Percentiles rank a stretch among this genome's conserved stretches.
Evolutionary conservation across 1,140 invertebrate genomes (phyloP).

Genomic region (Drosophila truncata): DNA sequence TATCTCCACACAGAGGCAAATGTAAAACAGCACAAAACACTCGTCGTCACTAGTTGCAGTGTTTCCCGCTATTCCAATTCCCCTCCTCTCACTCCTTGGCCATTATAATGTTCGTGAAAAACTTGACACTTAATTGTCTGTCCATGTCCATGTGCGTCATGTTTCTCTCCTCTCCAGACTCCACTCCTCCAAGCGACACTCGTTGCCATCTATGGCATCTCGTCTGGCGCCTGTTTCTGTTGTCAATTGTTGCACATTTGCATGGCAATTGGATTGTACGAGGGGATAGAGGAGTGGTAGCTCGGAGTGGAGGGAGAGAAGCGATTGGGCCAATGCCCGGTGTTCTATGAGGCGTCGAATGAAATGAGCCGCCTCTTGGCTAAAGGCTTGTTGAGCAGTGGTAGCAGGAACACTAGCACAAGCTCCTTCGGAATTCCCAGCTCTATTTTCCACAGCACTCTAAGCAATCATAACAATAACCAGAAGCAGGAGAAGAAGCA

Average conservation of each 20-base stretch:
- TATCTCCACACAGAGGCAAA: slow-evolving; percentile 34
- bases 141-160: slow-evolving; percentile 41
- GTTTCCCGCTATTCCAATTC: background rate
- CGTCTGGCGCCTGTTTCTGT: slow-evolving; percentile 78
- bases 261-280: slow-evolving; percentile 46
- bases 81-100: background rate
- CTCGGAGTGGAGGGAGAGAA: slow-evolving; percentile 5
- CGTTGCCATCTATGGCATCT: slow-evolving; percentile 55
- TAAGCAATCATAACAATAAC: slow-evolving; percentile 34
- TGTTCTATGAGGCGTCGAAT: slow-evolving; percentile 50
- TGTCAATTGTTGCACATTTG: slow-evolving; percentile 82
- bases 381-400: slow-evolving; percentile 31
- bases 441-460: slow-evolving; percentile 22
- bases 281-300: background rate
- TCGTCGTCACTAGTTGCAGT: slow-evolving; percentile 56
- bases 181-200: background rate
- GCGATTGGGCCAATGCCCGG: slow-evolving; percentile 67
- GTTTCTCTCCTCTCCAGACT: slow-evolving; percentile 3
- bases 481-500: background rate
- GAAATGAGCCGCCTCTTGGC: slow-evolving; percentile 52
- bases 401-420: background rate
- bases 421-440: slow-evolving; percentile 12
- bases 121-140: slow-evolving; percentile 81
- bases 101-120: slow-evolving; percentile 71
- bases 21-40: slow-evolving; percentile 79